Percentiles rank a stretch among this genome's conserved stretches.
Conservation (phyloP, 2,113 vertebrate genomes). For the Campylomormyrus numenius region DNA sequence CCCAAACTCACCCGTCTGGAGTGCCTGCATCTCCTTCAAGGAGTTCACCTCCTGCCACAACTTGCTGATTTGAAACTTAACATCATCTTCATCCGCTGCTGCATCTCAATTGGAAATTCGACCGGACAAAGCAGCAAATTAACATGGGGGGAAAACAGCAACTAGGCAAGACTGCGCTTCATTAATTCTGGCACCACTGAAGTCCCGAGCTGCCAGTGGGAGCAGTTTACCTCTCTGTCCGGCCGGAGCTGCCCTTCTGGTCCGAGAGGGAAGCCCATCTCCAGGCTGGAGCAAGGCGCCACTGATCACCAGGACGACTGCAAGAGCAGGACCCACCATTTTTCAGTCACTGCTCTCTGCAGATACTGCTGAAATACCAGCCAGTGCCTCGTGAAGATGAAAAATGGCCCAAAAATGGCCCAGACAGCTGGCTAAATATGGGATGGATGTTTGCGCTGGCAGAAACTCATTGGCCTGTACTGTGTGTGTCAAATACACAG, state of each 20-base stretch:
- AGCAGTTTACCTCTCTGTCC: slow-evolving; percentile 48
- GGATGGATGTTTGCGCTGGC: slow-evolving; percentile 38
- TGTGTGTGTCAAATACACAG: slow-evolving; percentile 39
- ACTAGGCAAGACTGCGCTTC: not conserved
- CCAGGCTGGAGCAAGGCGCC: slow-evolving; percentile 46
- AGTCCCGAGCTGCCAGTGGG: not conserved
- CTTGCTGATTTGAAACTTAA: slow-evolving; percentile 80
- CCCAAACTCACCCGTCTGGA: slow-evolving; percentile 79
- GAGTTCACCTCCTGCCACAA: slow-evolving; percentile 90
- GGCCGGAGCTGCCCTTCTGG: slow-evolving; percentile 48
- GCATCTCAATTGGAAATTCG: slow-evolving; percentile 15
- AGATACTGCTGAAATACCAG: slow-evolving; percentile 7
- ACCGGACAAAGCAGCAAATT: slow-evolving; percentile 16
- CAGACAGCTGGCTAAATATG: slow-evolving; percentile 47
- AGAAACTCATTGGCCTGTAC: slow-evolving; percentile 48
- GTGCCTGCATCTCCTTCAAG: slow-evolving; percentile 90
- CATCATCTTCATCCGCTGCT: slow-evolving; percentile 72
- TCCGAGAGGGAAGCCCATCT: slow-evolving; percentile 44
- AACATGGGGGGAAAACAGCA: slow-evolving; percentile 10
- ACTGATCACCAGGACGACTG: slow-evolving; percentile 48
- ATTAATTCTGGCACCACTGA: not conserved
- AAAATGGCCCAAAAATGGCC: slow-evolving; percentile 37
- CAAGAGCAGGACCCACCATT: slow-evolving; percentile 51
- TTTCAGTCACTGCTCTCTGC: slow-evolving; percentile 33
- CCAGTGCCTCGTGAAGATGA: slow-evolving; percentile 37